Evolutionary conservation across 2,797 vertebrate species (phyloP).

Genomic region (Peromyscus nudipes): DNA sequence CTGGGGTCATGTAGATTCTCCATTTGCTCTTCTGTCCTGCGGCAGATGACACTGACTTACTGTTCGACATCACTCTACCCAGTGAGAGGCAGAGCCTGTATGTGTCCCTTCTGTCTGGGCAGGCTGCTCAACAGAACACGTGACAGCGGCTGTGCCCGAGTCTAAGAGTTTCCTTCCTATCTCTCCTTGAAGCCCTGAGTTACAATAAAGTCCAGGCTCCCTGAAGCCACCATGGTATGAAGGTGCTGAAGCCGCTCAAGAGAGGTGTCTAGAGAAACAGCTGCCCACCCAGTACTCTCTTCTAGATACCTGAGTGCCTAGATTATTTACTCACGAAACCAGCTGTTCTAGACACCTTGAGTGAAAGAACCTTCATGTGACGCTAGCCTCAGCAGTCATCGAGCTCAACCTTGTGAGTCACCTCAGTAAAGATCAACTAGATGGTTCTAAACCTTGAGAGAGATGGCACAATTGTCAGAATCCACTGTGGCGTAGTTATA

Average conservation of each 20-base stretch:
- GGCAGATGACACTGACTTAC: neutral
- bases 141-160: neutral
- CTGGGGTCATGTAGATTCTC: neutral
- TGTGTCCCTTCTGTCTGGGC: neutral
- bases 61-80: neutral
- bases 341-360: neutral
- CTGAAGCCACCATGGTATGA: neutral
- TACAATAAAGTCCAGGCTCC: neutral
- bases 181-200: neutral
- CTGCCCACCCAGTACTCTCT: neutral
- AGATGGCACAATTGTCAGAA: neutral
- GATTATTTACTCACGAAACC: too few relatives aligned
- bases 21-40: neutral
- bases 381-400: neutral
- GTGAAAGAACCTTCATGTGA: neutral
- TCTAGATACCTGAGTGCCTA: neutral
- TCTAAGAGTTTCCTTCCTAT: neutral
- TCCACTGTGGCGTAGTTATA: neutral
- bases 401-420: neutral
- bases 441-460: neutral
- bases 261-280: neutral
- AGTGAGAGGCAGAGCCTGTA: neutral
- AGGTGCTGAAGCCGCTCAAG: neutral
- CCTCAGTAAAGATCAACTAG: neutral
- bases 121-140: neutral